A percentile compares a stretch with the other conserved stretches of the same genome.
Conservation (phyloP, 2,797 vertebrate species). For the Lindbergichthys nudifrons region DNA sequence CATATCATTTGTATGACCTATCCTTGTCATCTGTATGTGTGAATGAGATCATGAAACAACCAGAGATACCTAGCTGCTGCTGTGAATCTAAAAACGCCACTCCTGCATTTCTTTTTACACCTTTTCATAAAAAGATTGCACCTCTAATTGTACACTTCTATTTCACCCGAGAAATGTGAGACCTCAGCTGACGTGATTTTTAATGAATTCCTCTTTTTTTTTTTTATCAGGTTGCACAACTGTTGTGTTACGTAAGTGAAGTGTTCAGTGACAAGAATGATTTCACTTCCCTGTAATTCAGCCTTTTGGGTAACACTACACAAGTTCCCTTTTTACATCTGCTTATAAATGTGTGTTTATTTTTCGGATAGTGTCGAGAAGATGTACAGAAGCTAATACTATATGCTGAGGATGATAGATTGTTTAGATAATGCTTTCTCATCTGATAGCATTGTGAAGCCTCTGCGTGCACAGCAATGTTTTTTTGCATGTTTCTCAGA, state of each 20-base stretch:
- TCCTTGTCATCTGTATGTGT: not conserved
- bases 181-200: conserved; percentile 25
- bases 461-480: conserved; percentile 31
- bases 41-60: conserved; percentile 20
- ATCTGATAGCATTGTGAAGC: conserved; percentile 20
- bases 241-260: conserved; percentile 41
- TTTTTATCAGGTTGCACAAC: conserved; percentile 41
- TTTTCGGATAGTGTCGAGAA: not conserved
- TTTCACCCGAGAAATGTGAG: conserved; percentile 2
- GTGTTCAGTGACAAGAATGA: conserved; percentile 30
- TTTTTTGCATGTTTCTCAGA: conserved; percentile 52
- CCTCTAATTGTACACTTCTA: conserved; percentile 24
- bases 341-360: not conserved
- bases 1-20: not conserved
- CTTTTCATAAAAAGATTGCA: conserved; percentile 15
- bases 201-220: conserved; percentile 32
- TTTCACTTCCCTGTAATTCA: conserved; percentile 54
- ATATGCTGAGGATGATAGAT: conserved; percentile 6
- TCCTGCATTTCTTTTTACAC: conserved; percentile 24
- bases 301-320: conserved; percentile 3
- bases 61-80: conserved; percentile 22
- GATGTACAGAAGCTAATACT: not conserved
- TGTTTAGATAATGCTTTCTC: conserved; percentile 16
- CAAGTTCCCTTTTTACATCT: conserved; percentile 27
- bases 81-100: conserved; percentile 17